These are phyloP conservation scores for Meloidogyne floridensis DNA, from an alignment of 1,140 invertebrate species.

Conservation along the genomic window DNA sequence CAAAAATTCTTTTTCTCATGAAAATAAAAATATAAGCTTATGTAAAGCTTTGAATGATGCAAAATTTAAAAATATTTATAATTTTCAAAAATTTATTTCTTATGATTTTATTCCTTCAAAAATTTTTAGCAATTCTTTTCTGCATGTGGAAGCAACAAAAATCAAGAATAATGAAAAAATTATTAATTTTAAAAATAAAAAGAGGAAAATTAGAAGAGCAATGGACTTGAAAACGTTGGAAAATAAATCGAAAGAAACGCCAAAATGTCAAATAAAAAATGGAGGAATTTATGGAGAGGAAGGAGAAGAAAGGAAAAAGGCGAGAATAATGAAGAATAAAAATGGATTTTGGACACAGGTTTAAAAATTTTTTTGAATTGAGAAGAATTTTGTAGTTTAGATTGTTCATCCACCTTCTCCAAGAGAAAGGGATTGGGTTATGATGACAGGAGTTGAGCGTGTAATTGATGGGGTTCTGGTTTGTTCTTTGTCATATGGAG, in stretches of 20 bases:
- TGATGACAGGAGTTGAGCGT: constrained; percentile 20
- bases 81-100: neutral
- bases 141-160: neutral
- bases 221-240: constrained; percentile 22
- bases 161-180: neutral
- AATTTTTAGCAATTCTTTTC: neutral
- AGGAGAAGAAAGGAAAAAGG: neutral
- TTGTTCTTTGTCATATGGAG: constrained; percentile 29
- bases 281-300: constrained; percentile 1
- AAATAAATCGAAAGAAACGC: neutral
- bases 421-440: constrained; percentile 60
- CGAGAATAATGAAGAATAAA: neutral
- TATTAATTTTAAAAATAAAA: neutral
- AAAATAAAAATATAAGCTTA: too few species aligned
- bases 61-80: too few species aligned
- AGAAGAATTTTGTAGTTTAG: constrained; percentile 32
- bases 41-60: too few species aligned
- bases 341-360: neutral
- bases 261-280: constrained; percentile 16
- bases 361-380: neutral
- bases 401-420: constrained; percentile 57
- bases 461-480: constrained; percentile 29
- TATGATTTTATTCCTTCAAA: neutral
- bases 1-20: too few species aligned
- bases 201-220: constrained; percentile 14